Conservation (phyloP, 1,140 invertebrate species). For the Sesamia nonagrioides region DNA sequence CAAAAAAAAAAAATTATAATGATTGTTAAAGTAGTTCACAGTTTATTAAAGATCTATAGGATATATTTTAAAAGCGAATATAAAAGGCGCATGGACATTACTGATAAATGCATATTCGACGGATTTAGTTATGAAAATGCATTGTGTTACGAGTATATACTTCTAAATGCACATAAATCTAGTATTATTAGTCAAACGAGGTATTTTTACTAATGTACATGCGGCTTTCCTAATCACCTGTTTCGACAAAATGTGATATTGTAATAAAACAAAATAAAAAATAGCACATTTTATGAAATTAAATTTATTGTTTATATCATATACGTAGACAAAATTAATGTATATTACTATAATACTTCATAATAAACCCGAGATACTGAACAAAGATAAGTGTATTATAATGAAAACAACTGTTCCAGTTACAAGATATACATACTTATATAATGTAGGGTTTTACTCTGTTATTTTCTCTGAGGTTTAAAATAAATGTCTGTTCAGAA, state of each 20-base stretch:
- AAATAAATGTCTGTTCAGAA: slow-evolving; percentile 85
- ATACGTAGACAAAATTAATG: slow-evolving; percentile 44
- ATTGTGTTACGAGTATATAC: slow-evolving; percentile 5
- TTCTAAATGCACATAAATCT: slow-evolving; percentile 18
- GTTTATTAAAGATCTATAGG: slow-evolving; percentile 37
- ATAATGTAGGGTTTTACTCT: slow-evolving; percentile 66
- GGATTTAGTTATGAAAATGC: slow-evolving; percentile 11
- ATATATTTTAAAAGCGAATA: slow-evolving; percentile 19
- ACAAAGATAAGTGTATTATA: slow-evolving; percentile 45
- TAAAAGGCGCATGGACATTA: slow-evolving; percentile 32
- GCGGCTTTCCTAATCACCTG: slow-evolving; percentile 31
- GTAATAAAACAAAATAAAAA: slow-evolving; percentile 14
- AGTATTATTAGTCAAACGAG: slow-evolving; percentile 28
- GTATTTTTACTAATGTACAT: slow-evolving; percentile 29
- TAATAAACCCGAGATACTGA: slow-evolving; percentile 41
- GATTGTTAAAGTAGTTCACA: slow-evolving; percentile 43
- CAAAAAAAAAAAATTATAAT: slow-evolving; percentile 25
- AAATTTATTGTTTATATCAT: slow-evolving; percentile 45
- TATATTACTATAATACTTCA: slow-evolving; percentile 41
- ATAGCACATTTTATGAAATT: slow-evolving; percentile 43
- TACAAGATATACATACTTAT: slow-evolving; percentile 53
- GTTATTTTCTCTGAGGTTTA: slow-evolving; percentile 84
- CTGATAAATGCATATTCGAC: slow-evolving; percentile 13
- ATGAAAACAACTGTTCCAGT: slow-evolving; percentile 40
- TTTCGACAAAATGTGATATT: slow-evolving; percentile 46